Evolutionary conservation across 2,888 invertebrate genomes (phyloP).

Genomic region (Ochropleura leucogaster): DNA sequence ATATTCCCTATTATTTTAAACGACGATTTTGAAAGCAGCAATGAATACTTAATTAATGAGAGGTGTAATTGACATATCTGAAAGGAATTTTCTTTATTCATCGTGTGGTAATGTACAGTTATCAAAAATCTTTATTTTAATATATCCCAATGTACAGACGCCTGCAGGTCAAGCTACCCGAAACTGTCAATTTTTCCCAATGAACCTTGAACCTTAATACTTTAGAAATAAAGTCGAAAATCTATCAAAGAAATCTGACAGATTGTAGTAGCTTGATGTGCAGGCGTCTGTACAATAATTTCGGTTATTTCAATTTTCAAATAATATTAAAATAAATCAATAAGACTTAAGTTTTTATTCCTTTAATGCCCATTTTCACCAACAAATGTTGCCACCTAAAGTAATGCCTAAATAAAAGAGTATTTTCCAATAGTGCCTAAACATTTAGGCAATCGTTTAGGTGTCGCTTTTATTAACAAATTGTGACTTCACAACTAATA

Average conservation of each 20-base stretch:
- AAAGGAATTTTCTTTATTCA: background rate
- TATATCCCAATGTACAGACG: no score
- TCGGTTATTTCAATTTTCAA: no score
- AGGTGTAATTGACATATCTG: background rate
- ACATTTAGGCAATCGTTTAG: background rate
- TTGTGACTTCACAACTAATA: conserved; percentile 40
- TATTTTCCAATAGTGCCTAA: background rate
- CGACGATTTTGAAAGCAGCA: background rate
- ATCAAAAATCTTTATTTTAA: no score
- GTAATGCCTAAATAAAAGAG: background rate
- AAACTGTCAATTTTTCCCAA: no score
- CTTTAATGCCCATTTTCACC: background rate
- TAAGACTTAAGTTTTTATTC: background rate
- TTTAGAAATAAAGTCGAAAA: no score
- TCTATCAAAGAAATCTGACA: no score
- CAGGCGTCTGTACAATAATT: no score
- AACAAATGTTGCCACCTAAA: background rate
- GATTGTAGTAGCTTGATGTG: no score
- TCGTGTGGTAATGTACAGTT: no score
- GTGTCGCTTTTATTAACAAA: background rate
- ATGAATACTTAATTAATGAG: no score
- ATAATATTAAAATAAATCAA: background rate
- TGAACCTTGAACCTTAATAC: no score
- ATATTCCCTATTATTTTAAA: background rate
- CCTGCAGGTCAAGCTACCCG: no score